These are phyloP conservation scores for Merodon equestris DNA, from an alignment of 2,888 invertebrate genomes.

Conservation along the genomic window DNA sequence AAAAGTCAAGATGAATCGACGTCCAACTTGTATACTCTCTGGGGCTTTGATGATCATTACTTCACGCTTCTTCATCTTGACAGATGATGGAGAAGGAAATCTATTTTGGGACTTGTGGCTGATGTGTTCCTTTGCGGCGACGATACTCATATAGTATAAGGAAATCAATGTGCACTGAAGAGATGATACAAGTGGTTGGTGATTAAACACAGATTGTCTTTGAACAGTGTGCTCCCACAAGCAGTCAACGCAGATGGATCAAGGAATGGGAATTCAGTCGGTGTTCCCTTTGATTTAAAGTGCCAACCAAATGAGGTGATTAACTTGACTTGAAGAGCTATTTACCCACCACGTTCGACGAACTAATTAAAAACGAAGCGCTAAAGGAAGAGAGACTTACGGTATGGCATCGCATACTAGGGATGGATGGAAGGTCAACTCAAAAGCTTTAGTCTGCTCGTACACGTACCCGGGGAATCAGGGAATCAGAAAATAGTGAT, in stretches of 20 bases:
- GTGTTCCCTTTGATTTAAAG: slow-evolving; percentile 45
- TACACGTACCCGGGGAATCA: slow-evolving; percentile 15
- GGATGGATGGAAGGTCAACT: too few relatives aligned
- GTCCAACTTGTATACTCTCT: slow-evolving; percentile 11
- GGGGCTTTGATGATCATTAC: too few relatives aligned
- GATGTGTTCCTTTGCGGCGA: too few relatives aligned
- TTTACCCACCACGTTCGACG: neutral
- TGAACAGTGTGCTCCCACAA: too few relatives aligned
- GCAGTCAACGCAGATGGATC: too few relatives aligned
- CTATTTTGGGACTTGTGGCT: slow-evolving; percentile 40
- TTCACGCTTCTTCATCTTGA: too few relatives aligned
- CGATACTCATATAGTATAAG: too few relatives aligned
- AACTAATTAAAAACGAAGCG: too few relatives aligned
- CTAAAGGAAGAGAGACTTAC: too few relatives aligned
- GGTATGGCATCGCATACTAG: too few relatives aligned
- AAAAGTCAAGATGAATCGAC: slow-evolving; percentile 18
- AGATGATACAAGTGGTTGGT: neutral
- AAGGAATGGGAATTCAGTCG: slow-evolving; percentile 2
- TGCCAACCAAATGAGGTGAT: slow-evolving; percentile 51
- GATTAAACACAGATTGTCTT: too few relatives aligned
- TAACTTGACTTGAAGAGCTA: slow-evolving; percentile 27
- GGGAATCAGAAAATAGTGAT: neutral
- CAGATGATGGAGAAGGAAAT: neutral
- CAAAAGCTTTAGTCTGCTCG: neutral
- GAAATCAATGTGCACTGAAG: neutral